Base-by-base conservation (phyloP, 2,797 vertebrate species). In the Nannoperca australis region DNA sequence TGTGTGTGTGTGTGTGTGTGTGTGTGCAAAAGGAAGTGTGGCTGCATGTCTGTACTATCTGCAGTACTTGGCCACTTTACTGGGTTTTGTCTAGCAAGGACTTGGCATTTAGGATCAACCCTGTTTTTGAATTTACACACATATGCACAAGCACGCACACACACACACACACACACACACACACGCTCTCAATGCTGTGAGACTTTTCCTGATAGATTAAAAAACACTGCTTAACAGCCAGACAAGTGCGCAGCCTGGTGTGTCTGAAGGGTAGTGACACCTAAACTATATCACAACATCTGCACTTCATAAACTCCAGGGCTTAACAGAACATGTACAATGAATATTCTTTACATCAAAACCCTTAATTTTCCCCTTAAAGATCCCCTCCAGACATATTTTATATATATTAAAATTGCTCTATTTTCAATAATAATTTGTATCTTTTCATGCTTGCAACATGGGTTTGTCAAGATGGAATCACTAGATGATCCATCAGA, bases 211-310 rank as follows among this genome's bases (percentile, higher is more conserved):
- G n/a, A 27, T 40, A 27, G 3, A 27, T 40, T 22, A 2, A 22
- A 9, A 53, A 30, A 24, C 24, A 1, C 8, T 34, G 7, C 30
- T 20, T 3, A 60, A 81, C 53, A 60, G 1, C 9, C 38, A 70
- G 78, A 70, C 85, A 86, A 86, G 49, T 36, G 85, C 66, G 2
- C 81, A 44, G 71, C 89, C 88, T 91, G 68, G 80, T 91, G 92
- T 87, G 0, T 6, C 15, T 47, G 2, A 15, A 56, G 2, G 56
- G 70, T 24, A 87, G 7, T 66, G 49, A n/a, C 49, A 38, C 7
- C 22, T 5, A 0, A 58, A 53, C 34, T 38, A 9, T 4, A 42
- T 38, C 32, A 38, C 42, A 64, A 22, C 27, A 36, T 40, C 24
- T 71, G 47, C 8, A 42, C 11, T 18, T 40, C 3, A 50, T 53